Evolutionary conservation across 2,888 invertebrate genomes (phyloP), one percentile per base, ranked within the genome.

Genomic region (Hydrotaea diabolus): DNA sequence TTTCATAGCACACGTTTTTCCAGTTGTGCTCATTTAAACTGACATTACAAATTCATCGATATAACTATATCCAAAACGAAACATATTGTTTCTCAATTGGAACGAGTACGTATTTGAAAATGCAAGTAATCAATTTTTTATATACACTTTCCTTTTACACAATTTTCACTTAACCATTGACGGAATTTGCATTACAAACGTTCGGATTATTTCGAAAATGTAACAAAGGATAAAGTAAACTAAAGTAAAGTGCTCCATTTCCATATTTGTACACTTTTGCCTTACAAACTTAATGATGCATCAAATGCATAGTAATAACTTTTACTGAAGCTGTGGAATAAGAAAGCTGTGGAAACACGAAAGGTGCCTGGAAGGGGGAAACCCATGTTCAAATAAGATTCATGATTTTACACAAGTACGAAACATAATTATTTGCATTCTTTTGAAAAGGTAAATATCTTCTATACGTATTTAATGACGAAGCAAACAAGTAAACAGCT

Each of bases 291-390:
- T 23, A 11, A 23, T 23, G 57, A 57, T 11, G 57, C 21, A 57
- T 57, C 23, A 57, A 23, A 23, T 57, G 57, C 57, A 57, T 57
- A 57, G 13, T 57, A 57, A 57, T 57, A 57, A 57, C 23, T 57
- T 57, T 57, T 57, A 23, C 8, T 23, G 23, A 57, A 23, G 21
- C 1, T 9, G 13, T 13, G n/a, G n/a, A n/a, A n/a, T n/a, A n/a
- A 23, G 1, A n/a, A n/a, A n/a, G n/a, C n/a, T n/a, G n/a, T n/a
- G n/a, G n/a, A n/a, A n/a, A n/a, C n/a, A n/a, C n/a, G n/a, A n/a
- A n/a, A 53, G 57, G 23, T 57, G n/a, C n/a, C n/a, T n/a, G n/a
- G n/a, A n/a, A 43, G 9, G 53, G 11, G 23, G 23, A 43, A 57
- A n/a, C n/a, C 23, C 23, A n/a, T 0, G 8, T 9, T 57, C 8